phyloP scores from a whole-genome alignment of 1,140 invertebrate genomes.

The Drosophila malerkotliana region DNA sequence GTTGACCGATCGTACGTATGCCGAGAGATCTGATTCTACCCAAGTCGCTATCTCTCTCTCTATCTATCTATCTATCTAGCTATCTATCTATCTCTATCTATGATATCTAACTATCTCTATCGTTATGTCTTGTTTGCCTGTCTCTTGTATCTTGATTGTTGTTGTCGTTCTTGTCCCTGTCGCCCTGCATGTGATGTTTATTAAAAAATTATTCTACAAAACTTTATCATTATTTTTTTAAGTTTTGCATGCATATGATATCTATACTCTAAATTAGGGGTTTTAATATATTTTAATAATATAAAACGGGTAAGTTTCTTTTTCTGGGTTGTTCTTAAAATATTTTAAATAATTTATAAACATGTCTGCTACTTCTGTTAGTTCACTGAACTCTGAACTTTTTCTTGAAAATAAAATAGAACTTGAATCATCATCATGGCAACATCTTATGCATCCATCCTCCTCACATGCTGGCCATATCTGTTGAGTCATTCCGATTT shows the following conservation, averaged over 20 bases:
- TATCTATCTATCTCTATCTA: slow-evolving; percentile 19
- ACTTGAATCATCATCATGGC: slow-evolving; percentile 28
- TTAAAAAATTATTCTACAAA: not conserved
- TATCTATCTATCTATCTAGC: slow-evolving; percentile 13
- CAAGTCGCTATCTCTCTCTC: slow-evolving; percentile 21
- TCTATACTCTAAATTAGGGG: not conserved
- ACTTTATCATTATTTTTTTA: not conserved
- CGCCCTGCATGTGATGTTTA: slow-evolving; percentile 15
- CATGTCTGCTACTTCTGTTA: not conserved
- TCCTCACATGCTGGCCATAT: slow-evolving; percentile 27
- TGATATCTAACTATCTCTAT: slow-evolving; percentile 19
- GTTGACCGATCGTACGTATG: slow-evolving; percentile 94
- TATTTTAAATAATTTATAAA: no score
- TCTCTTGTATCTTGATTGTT: slow-evolving; percentile 14
- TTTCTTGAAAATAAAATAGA: not conserved
- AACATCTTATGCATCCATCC: slow-evolving; percentile 8
- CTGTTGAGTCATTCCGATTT: slow-evolving; percentile 43
- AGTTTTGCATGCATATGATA: not conserved
- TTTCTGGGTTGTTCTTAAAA: no score
- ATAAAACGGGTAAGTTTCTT: no score
- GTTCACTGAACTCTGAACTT: slow-evolving; percentile 38
- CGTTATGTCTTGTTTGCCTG: slow-evolving; percentile 36
- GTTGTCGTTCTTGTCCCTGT: slow-evolving; percentile 23
- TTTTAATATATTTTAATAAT: no score
- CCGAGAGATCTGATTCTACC: slow-evolving; percentile 48